A percentile compares a stretch with the other conserved stretches of the same genome.
phyloP scores from a whole-genome alignment of 92 coral and sea anemone genomes.

The Epizoanthus rinbou region DNA sequence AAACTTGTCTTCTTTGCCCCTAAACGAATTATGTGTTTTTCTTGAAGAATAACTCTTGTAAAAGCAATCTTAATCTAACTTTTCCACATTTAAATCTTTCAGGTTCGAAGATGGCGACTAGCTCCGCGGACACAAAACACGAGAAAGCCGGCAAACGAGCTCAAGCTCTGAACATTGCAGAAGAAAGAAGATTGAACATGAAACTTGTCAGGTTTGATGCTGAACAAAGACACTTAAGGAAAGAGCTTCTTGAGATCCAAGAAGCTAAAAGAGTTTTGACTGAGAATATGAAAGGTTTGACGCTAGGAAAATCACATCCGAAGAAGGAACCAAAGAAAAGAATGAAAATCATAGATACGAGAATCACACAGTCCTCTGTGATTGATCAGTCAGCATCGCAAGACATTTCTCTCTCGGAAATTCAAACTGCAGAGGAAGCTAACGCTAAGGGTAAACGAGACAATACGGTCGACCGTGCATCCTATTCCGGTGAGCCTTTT shows the following conservation, averaged over 20 bases:
- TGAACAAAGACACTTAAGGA: constrained; percentile 15
- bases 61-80: too few relatives aligned
- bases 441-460: too few relatives aligned
- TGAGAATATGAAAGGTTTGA: constrained; percentile 11
- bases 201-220: not conserved
- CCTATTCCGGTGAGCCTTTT: too few relatives aligned
- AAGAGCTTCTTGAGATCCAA: not conserved
- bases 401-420: not conserved
- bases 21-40: too few relatives aligned
- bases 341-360: not conserved
- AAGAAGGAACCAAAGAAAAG: not conserved
- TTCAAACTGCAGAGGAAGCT: not conserved
- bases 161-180: constrained; percentile 17
- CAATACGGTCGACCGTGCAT: too few relatives aligned
- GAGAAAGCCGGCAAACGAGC: not conserved
- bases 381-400: not conserved
- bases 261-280: not conserved
- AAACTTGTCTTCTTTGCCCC: too few relatives aligned
- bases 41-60: too few relatives aligned
- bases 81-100: too few relatives aligned
- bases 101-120: too few relatives aligned
- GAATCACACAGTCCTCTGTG: not conserved
- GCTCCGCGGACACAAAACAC: not conserved
- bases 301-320: not conserved
- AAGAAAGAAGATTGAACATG: constrained; percentile 11